Conservation (phyloP, 2,113 vertebrate genomes). For the Dromiciops gliroides region DNA sequence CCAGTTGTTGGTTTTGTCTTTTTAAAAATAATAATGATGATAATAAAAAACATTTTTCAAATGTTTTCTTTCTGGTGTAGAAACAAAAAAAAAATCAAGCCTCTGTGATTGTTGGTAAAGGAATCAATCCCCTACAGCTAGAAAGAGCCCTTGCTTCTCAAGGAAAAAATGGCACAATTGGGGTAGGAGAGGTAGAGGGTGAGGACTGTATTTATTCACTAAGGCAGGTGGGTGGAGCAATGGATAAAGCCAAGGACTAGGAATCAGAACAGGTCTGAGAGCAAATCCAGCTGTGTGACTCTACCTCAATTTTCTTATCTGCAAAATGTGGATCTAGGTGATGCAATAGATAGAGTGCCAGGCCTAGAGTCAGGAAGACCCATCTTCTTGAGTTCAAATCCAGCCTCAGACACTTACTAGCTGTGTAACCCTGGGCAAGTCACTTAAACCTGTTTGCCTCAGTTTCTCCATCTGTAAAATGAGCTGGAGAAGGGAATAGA, state of each 20-base stretch:
- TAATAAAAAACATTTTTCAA: slow-evolving; percentile 87
- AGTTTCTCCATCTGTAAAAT: too few species aligned
- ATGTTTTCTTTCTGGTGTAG: slow-evolving; percentile 73
- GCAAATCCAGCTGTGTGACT: background rate
- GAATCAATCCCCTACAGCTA: background rate
- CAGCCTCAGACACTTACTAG: too few species aligned
- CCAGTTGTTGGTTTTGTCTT: slow-evolving; percentile 68
- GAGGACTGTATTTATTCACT: background rate
- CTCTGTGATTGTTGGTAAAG: background rate
- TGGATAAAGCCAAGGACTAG: background rate
- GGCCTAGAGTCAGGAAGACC: too few species aligned
- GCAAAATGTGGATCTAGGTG: background rate
- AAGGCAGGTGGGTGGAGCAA: background rate
- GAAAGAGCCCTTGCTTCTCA: background rate
- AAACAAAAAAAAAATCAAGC: slow-evolving; percentile 14
- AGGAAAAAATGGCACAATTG: background rate
- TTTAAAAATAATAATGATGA: slow-evolving; percentile 80
- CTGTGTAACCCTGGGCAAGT: too few species aligned
- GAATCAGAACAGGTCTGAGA: background rate
- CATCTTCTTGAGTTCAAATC: too few species aligned
- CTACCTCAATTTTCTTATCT: background rate
- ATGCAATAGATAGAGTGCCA: too few species aligned
- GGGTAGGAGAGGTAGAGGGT: background rate
- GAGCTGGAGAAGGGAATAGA: too few species aligned
- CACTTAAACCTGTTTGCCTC: too few species aligned